These are phyloP conservation scores for Poeciliopsis turneri DNA, from an alignment of 2,797 vertebrate genomes.

Conservation along the genomic window DNA sequence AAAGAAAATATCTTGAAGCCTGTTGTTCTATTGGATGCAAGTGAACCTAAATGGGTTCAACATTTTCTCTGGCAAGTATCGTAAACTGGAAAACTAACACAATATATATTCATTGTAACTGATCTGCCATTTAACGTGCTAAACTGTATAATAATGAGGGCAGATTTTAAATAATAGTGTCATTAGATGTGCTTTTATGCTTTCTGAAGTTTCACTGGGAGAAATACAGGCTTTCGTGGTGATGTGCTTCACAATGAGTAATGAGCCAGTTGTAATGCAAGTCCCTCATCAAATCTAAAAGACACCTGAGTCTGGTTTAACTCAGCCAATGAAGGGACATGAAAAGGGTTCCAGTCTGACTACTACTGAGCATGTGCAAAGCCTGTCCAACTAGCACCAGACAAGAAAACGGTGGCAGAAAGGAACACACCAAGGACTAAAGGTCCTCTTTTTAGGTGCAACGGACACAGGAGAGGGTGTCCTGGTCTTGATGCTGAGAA, in stretches of 20 bases:
- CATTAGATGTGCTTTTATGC: slow-evolving; percentile 12
- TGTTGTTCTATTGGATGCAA: neutral
- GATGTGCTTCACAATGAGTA: slow-evolving; percentile 9
- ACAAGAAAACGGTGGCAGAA: slow-evolving; percentile 33
- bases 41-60: neutral
- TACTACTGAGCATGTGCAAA: slow-evolving; percentile 65
- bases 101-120: slow-evolving; percentile 2
- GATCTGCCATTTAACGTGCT: neutral
- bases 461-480: slow-evolving; percentile 69
- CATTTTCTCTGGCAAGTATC: neutral
- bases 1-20: neutral
- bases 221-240: slow-evolving; percentile 34
- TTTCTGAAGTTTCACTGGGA: slow-evolving; percentile 30
- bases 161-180: neutral
- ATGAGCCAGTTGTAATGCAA: slow-evolving; percentile 22
- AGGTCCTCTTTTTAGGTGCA: slow-evolving; percentile 66
- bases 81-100: slow-evolving; percentile 10
- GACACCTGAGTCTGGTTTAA: slow-evolving; percentile 52
- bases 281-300: slow-evolving; percentile 25
- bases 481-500: slow-evolving; percentile 62
- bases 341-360: slow-evolving; percentile 70
- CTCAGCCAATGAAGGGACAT: slow-evolving; percentile 70
- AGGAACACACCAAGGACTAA: slow-evolving; percentile 73
- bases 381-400: slow-evolving; percentile 28
- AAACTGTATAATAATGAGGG: neutral